phyloP scores from a whole-genome alignment of 2,888 invertebrate species.

The Drosophila colorata region DNA sequence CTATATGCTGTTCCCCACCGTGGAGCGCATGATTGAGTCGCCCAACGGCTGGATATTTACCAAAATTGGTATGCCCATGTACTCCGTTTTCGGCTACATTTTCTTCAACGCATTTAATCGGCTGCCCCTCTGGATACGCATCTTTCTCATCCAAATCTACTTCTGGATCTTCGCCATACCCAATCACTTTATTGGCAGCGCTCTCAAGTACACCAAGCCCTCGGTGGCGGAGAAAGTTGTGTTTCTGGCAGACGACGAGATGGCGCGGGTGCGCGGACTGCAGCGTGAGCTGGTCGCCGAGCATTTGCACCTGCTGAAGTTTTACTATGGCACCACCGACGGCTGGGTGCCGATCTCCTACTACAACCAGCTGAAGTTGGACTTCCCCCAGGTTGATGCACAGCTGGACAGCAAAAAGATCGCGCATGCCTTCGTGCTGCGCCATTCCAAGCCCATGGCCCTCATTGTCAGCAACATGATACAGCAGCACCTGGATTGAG shows the following conservation, averaged over 20 bases:
- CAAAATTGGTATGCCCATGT: slow-evolving; percentile 87
- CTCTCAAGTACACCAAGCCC: slow-evolving; percentile 87
- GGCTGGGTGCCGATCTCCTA: slow-evolving; percentile 93
- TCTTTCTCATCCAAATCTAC: slow-evolving; percentile 87
- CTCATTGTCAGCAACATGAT: slow-evolving; percentile 83
- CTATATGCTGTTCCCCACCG: slow-evolving; percentile 93
- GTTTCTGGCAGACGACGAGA: slow-evolving; percentile 91
- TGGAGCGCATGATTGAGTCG: slow-evolving; percentile 92
- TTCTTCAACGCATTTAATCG: slow-evolving; percentile 86
- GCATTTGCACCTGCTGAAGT: slow-evolving; percentile 88
- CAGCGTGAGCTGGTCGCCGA: slow-evolving; percentile 88
- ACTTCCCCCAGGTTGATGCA: slow-evolving; percentile 88
- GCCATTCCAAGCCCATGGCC: slow-evolving; percentile 87
- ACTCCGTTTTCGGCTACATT: slow-evolving; percentile 85
- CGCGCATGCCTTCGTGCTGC: slow-evolving; percentile 93
- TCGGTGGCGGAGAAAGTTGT: slow-evolving; percentile 88
- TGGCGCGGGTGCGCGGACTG: slow-evolving; percentile 90
- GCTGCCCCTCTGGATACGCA: slow-evolving; percentile 87
- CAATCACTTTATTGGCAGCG: slow-evolving; percentile 85
- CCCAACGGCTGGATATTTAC: slow-evolving; percentile 91
- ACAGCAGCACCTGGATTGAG: slow-evolving; percentile 58
- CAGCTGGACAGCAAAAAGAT: slow-evolving; percentile 87
- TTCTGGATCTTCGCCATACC: slow-evolving; percentile 87
- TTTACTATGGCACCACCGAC: slow-evolving; percentile 93
- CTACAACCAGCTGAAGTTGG: slow-evolving; percentile 88